phyloP scores from a whole-genome alignment of 2,888 invertebrate species.

The Disparrhopalites patrizii region DNA sequence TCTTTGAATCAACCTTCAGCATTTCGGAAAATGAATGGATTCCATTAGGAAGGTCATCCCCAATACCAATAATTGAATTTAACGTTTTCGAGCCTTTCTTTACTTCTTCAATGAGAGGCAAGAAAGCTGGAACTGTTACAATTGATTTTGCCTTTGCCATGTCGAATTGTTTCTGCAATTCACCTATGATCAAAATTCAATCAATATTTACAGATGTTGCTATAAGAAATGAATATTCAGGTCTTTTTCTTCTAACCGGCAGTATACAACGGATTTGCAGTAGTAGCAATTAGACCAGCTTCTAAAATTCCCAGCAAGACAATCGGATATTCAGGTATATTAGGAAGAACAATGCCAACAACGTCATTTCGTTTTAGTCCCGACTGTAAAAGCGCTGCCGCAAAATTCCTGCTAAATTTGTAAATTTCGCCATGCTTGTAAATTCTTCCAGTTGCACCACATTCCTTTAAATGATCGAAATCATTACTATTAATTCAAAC shows the following conservation, averaged over 20 bases:
- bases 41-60: conserved; percentile 30
- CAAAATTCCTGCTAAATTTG: conserved; percentile 33
- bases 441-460: conserved; percentile 30
- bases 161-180: conserved; percentile 33
- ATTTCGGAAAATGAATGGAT: conserved; percentile 43
- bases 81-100: conserved; percentile 23
- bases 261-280: conserved; percentile 23
- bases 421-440: conserved; percentile 34
- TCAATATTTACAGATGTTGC: neutral
- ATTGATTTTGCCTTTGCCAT: conserved; percentile 33
- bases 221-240: neutral
- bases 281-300: conserved; percentile 31
- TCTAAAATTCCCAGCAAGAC: conserved; percentile 44
- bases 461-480: conserved; percentile 29
- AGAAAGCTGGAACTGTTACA: conserved; percentile 31
- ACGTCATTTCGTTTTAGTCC: conserved; percentile 34
- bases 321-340: conserved; percentile 48
- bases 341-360: conserved; percentile 47
- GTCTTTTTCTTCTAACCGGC: neutral
- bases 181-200: conserved; percentile 16
- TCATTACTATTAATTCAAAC: too few relatives aligned
- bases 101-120: conserved; percentile 27
- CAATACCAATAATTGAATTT: conserved; percentile 30
- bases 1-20: conserved; percentile 24
- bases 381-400: conserved; percentile 36